Conservation (phyloP, 2,888 invertebrate species). For the Spodoptera picta region DNA sequence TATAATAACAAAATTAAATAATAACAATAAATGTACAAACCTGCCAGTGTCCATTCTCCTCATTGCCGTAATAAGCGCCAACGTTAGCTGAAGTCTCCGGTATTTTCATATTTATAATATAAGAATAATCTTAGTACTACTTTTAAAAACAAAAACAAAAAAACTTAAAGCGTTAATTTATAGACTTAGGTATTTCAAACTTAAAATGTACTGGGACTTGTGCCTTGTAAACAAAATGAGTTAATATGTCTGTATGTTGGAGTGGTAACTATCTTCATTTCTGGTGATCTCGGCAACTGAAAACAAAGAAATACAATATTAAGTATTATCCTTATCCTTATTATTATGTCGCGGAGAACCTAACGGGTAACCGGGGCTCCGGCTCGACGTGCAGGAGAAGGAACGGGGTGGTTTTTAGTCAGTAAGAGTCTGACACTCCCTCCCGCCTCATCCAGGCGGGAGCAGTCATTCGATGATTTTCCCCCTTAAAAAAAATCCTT, state of each 20-base stretch:
- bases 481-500: no score
- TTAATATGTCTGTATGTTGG: conserved; percentile 57
- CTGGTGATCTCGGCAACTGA: conserved; percentile 73
- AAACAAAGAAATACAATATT: conserved; percentile 37
- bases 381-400: no score
- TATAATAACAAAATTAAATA: no score
- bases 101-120: conserved; percentile 80
- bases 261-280: conserved; percentile 75
- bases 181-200: no score
- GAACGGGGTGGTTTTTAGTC: no score
- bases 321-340: no score
- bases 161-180: conserved; percentile 38
- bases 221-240: conserved; percentile 58
- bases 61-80: conserved; percentile 84
- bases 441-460: no score
- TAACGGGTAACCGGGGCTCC: no score
- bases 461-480: no score
- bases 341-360: no score
- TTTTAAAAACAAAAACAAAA: conserved; percentile 45
- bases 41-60: conserved; percentile 86
- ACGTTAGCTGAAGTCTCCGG: conserved; percentile 81
- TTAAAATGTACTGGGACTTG: no score
- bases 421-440: no score
- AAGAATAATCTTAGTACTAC: conserved; percentile 53
- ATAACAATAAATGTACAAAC: conserved; percentile 56